Evolutionary conservation across 2,113 vertebrate species (phyloP), one percentile per base, ranked within the genome.

Genomic region (Hippocampus mohnikei): DNA sequence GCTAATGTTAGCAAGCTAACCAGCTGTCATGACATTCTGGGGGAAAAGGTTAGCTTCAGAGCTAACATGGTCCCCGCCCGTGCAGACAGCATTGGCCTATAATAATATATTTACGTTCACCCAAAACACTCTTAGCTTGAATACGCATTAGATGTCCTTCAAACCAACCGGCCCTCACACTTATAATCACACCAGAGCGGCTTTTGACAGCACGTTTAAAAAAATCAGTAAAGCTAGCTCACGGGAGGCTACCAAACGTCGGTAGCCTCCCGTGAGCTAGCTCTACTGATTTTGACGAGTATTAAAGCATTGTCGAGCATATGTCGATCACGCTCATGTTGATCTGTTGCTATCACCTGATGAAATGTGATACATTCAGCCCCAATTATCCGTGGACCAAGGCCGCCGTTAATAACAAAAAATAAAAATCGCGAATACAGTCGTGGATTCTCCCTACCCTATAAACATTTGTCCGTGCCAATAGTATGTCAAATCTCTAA

Each of bases 1-100:
- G 78, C 69, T 75, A 66, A 64, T 7, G 73, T 41, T 87, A 75
- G 78, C 82, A 58, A 69, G 80, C 82, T 79, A 84, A 46, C 53
- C 68, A 29, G 44, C 79, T 78, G 73, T 73, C 77, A 67, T 80
- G 82, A 73, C 79, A 79, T 82, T 82, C 27, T 64, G 42, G 37
- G 15, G 46, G 52, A 55, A 44, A 52, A 37, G 1, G 53, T 68
- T 79, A 75, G 76, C 79, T 61, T 21, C 55, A 40, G n/a, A 46
- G 80, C 73, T 79, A 67, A 66, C 59, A 25, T 0, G 73, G 60
- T 67, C 69, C 33, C n/a, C 67, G 2, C 6, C 33, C 46, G 15
- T 37, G 58, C 23, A 9, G 40, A 18, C 41, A 62, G 1, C 8
- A 29, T 5, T 44, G 12, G 27, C 56, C 23, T 5, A 23, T 8